These are phyloP conservation scores for Anneissia japonica DNA, from an alignment of 35 echinoderm and acorn worm species.

Conservation along the genomic window DNA sequence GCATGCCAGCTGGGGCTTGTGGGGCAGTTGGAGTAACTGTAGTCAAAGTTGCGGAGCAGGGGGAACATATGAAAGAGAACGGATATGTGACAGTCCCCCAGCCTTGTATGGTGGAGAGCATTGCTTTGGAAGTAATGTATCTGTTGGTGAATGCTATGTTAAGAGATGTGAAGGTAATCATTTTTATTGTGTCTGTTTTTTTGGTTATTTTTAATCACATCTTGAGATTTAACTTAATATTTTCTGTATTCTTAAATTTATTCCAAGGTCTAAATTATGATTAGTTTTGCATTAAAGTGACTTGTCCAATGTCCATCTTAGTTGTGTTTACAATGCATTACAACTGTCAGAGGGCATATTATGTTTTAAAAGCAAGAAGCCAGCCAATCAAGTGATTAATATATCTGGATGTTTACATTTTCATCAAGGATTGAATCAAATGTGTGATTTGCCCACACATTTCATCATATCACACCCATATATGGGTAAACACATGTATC, in stretches of 20 bases:
- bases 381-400: no score
- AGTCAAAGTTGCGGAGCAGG: constrained; percentile 58
- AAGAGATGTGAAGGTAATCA: constrained; percentile 69
- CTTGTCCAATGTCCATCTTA: no score
- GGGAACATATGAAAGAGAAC: constrained; percentile 31
- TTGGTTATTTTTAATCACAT: neutral
- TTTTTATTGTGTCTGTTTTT: neutral
- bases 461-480: no score
- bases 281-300: neutral
- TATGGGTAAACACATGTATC: no score
- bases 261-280: neutral
- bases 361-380: no score
- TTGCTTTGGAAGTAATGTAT: constrained; percentile 23
- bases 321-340: no score
- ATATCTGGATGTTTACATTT: no score
- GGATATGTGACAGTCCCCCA: constrained; percentile 54
- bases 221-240: neutral
- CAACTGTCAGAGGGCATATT: no score
- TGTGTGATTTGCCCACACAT: no score
- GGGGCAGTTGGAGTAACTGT: constrained; percentile 50
- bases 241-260: neutral
- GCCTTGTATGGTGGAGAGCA: constrained; percentile 49
- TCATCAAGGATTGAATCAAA: no score
- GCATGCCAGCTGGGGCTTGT: constrained; percentile 58
- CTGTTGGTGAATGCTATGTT: constrained; percentile 54